Conservation (phyloP, 2,113 vertebrate species). For the Myrmophylax atrothorax region DNA sequence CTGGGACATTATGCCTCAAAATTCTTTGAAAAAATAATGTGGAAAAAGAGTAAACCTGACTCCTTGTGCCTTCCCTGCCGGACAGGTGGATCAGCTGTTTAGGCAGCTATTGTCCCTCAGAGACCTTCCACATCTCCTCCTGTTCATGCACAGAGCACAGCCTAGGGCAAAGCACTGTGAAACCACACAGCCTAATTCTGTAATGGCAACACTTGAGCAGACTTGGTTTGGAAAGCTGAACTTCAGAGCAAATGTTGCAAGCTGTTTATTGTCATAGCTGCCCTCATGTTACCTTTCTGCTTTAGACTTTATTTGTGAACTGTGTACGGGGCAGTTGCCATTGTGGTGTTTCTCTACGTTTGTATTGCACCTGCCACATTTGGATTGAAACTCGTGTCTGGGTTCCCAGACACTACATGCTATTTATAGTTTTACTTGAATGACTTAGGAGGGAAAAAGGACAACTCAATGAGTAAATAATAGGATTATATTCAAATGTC, state of each 20-base stretch:
- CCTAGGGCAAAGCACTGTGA: not conserved
- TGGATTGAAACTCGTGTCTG: not conserved
- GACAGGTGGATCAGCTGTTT: not conserved
- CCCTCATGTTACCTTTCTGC: not conserved
- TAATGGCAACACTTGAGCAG: not conserved
- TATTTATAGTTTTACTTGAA: not conserved
- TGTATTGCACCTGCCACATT: not conserved
- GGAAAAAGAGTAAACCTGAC: not conserved
- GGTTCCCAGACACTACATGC: not conserved
- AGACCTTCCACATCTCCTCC: not conserved
- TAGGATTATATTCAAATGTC: not conserved
- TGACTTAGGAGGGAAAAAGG: not conserved
- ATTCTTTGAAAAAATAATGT: not conserved
- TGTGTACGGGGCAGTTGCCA: not conserved
- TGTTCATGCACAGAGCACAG: not conserved
- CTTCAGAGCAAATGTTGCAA: not conserved
- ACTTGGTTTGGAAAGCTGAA: not conserved
- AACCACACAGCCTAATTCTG: rapidly evolving
- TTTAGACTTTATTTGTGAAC: not conserved
- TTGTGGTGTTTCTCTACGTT: not conserved
- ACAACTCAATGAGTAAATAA: not conserved
- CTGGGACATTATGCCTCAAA: not conserved
- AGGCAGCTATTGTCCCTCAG: not conserved
- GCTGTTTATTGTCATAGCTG: not conserved
- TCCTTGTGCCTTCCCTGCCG: not conserved